Evolutionary conservation across 2,113 vertebrate genomes (phyloP).

Genomic region (Eclectus roratus): DNA sequence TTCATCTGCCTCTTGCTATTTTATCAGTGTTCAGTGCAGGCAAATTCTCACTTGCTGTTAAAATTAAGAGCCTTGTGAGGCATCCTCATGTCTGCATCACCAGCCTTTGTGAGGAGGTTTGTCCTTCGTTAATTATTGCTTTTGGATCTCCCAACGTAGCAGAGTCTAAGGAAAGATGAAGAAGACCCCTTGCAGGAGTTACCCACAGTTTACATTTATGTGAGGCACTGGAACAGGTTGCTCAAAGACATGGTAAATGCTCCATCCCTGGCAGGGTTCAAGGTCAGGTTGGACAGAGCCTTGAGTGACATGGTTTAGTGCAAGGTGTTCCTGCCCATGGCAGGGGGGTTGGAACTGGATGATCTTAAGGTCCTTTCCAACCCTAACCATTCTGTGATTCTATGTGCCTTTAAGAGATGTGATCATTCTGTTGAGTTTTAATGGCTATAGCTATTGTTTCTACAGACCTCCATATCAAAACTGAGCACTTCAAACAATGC

Average conservation of each 20-base stretch:
- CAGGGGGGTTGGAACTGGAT: neutral
- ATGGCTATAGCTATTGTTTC: neutral
- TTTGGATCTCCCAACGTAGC: neutral
- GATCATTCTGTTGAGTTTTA: neutral
- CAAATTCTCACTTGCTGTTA: neutral
- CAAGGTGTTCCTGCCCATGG: neutral
- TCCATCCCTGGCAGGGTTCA: neutral
- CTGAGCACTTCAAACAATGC: neutral
- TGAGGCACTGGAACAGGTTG: neutral
- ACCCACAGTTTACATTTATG: neutral
- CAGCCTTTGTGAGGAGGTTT: neutral
- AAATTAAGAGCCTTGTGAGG: neutral
- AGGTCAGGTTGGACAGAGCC: neutral
- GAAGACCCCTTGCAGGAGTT: neutral
- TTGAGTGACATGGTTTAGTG: neutral
- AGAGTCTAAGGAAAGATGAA: neutral
- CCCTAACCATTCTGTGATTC: neutral
- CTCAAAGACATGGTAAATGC: neutral
- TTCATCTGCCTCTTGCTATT: neutral
- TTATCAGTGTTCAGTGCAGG: neutral
- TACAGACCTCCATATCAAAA: neutral
- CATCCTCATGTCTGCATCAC: neutral
- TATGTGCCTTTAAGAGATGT: neutral
- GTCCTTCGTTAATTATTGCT: neutral
- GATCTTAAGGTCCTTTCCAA: neutral